Base-by-base conservation (phyloP, 2,797 vertebrate species). In the Decapterus maruadsi region DNA sequence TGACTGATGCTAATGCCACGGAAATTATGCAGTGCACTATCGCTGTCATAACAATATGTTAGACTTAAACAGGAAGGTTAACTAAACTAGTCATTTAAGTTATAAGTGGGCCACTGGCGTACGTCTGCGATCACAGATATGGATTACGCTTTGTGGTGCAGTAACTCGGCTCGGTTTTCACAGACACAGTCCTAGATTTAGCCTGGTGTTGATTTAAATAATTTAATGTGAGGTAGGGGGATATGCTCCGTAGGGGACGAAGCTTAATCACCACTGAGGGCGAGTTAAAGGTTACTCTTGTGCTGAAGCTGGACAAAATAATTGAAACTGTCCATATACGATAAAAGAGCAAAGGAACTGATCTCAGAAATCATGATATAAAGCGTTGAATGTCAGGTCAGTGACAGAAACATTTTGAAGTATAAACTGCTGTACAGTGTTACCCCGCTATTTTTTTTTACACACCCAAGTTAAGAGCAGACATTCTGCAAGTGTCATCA, bases 61-160 rank as follows among this genome's bases (percentile, higher is more conserved):
- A 91, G 65, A 89, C 92, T 95, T 95, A 89, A 94, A 91, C 91
- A 88, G 87, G 91, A 93, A 93, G 87, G 95, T 96, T 96, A 95
- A 94, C 90, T 95, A 95, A 96, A 95, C 91, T 94, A 95, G 93
- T 94, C 91, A 95, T 96, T 94, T 94, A 95, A 93, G 94, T 95
- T 93, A 95, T 95, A 96, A 94, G 83, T 95, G 95, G 87, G 89
- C 89, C 87, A 95, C 89, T 92, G 87, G 92, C 88, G 89, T 93
- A 83, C 48, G 86, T 80, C 88, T 81, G 77, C 38, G 2, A 87
- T 38, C 74, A 66, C 66, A 53, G 78, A 83, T 82, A 81, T 59
- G 68, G 74, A 89, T 86, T 76, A 80, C 62, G 68, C 42, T 64
- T 12, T 53, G 68, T 45, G 55, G 57, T 51, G 75, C 51, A 19